Evolutionary conservation across 1,140 invertebrate genomes (phyloP).

Genomic region (Gryon sp.): DNA sequence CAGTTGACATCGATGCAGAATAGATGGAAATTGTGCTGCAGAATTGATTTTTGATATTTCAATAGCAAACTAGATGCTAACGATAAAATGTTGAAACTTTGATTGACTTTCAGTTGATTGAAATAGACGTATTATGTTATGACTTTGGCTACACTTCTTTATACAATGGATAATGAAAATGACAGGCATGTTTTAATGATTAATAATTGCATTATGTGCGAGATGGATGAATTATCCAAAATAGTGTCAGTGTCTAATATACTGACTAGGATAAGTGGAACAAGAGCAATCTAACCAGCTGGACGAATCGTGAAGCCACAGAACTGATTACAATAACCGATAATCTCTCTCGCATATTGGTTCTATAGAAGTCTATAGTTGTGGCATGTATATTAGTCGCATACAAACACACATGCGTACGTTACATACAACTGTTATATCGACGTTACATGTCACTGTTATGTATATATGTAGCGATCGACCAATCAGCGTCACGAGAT

Average conservation of each 20-base stretch:
- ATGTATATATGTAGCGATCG: conserved; percentile 37
- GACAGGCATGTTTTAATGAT: conserved; percentile 22
- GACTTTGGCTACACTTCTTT: neutral
- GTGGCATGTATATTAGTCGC: conserved; percentile 56
- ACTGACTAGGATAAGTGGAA: conserved; percentile 49
- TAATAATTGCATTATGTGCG: conserved; percentile 9
- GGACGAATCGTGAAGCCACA: conserved; percentile 59
- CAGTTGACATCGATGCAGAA: too few species aligned
- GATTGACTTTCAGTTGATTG: too few species aligned
- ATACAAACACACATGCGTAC: conserved; percentile 8
- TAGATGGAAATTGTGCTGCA: too few species aligned
- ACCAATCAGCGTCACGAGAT: conserved; percentile 58
- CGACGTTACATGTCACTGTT: conserved; percentile 32
- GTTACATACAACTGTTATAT: conserved; percentile 9
- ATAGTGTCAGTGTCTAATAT: conserved; percentile 33
- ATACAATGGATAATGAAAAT: conserved; percentile 15
- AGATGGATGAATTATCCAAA: conserved; percentile 34
- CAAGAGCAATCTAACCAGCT: conserved; percentile 48
- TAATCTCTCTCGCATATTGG: conserved; percentile 60
- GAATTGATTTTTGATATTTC: too few species aligned
- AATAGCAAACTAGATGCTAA: too few species aligned
- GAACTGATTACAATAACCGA: conserved; percentile 64
- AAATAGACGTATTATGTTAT: neutral
- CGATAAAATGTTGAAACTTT: too few species aligned
- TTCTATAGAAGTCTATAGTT: conserved; percentile 52